Evolutionary conservation across 2,113 vertebrate species (phyloP), one percentile per base, ranked within the genome.

Genomic region (Hylia prasina): DNA sequence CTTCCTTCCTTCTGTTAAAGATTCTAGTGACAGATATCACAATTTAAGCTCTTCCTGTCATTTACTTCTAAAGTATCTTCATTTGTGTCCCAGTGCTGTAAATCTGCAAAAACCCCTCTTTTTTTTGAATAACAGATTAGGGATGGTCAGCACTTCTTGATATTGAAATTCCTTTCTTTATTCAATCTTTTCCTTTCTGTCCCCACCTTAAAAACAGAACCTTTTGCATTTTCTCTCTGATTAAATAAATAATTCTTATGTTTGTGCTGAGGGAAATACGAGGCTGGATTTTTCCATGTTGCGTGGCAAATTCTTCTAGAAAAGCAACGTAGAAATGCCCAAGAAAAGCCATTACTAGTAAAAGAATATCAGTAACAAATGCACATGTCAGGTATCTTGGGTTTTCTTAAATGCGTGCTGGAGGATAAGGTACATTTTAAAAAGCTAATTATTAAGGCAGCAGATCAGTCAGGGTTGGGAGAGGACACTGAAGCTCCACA

Each of bases 191-290:
- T 61, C 10, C 11, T 8, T 72, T 72, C n/a, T 69, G 3, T 31
- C 10, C 4, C 15, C 18, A 35, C 3, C 30, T 47, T 40, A 56
- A 71, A 70, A 89, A 56, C 2, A 24, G 1, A 5, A 68, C 42
- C 0, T 77, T 78, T 83, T 58, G 20, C 8, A 56, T 35, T 22
- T n/a, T 73, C 23, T 45, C 27, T 78, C 45, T 31, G 3, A 39
- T 31, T 30, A 91, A 82, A 56, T 15, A 63, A 92, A 33, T 70
- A 54, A 63, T 35, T 60, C 7, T 33, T 16, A 11, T 8, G 4
- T 27, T 50, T 57, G 3, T 51, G 20, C 19, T 2, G 2, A 51
- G 15, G 2, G 15, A 22, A 42, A 16, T 65, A 70, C 0, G 1
- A 70, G 35, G 16, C 13, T 63, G 31, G 9, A 56, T 11, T 27